A percentile compares a stretch with the other conserved stretches of the same genome.
Evolutionary conservation across 2,113 vertebrate genomes (phyloP).

Genomic region (Dipodomys stephensi): DNA sequence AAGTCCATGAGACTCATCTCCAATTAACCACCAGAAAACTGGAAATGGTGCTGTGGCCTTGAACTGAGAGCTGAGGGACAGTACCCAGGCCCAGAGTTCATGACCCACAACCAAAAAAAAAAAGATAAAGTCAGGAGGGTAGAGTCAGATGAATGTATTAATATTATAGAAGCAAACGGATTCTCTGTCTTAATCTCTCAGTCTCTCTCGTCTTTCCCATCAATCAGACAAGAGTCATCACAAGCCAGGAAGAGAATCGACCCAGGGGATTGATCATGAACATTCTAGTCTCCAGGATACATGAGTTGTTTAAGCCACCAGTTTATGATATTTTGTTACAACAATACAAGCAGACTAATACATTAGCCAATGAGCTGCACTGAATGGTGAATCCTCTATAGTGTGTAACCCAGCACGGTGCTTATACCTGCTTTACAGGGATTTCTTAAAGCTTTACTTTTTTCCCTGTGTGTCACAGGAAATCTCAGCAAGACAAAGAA

Average conservation of each 20-base stretch:
- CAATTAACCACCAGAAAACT: no score
- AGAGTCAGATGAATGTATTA: neutral
- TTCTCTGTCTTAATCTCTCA: neutral
- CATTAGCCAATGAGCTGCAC: neutral
- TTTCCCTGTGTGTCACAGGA: neutral
- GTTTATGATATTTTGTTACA: neutral
- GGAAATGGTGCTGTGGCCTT: no score
- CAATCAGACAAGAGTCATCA: neutral
- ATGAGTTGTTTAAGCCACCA: neutral
- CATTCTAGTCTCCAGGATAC: neutral
- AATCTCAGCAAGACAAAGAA: neutral
- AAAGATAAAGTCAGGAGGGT: neutral
- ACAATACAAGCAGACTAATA: neutral
- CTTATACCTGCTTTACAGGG: neutral
- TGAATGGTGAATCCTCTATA: neutral
- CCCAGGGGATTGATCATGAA: no score
- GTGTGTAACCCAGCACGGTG: neutral
- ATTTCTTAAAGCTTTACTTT: neutral
- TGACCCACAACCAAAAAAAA: no score
- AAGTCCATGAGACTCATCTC: no score
- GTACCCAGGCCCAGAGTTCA: no score
- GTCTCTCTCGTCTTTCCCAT: no score
- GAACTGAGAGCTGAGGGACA: no score
- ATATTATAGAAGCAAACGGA: neutral
- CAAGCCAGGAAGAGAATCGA: no score